These are phyloP conservation scores for Bombyx mori DNA, from an alignment of 1,140 invertebrate genomes.

Conservation along the genomic window ASM3026992v2 NC_085117.1:14608001-14608500, in stretches of 20 bases:
- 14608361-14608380: slow-evolving; percentile 53
- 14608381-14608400: slow-evolving; percentile 59
- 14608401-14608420: slow-evolving; percentile 41
- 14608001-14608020: slow-evolving; percentile 40
- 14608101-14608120: too few relatives aligned
- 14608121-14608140: too few relatives aligned
- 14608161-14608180: too few relatives aligned
- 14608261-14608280: too few relatives aligned
- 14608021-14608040: slow-evolving; percentile 29
- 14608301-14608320: slow-evolving; percentile 17
- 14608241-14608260: too few relatives aligned
- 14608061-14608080: too few relatives aligned
- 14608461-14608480: not conserved
- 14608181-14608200: too few relatives aligned
- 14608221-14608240: too few relatives aligned
- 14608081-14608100: too few relatives aligned
- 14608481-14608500: not conserved
- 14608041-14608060: not conserved
- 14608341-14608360: slow-evolving; percentile 66
- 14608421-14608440: slow-evolving; percentile 34
- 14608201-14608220: too few relatives aligned
- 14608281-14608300: not conserved
- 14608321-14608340: slow-evolving; percentile 36
- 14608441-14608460: not conserved
- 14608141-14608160: too few relatives aligned